Conservation (phyloP, 2,888 invertebrate species). For the Ditula angustiorana region DNA sequence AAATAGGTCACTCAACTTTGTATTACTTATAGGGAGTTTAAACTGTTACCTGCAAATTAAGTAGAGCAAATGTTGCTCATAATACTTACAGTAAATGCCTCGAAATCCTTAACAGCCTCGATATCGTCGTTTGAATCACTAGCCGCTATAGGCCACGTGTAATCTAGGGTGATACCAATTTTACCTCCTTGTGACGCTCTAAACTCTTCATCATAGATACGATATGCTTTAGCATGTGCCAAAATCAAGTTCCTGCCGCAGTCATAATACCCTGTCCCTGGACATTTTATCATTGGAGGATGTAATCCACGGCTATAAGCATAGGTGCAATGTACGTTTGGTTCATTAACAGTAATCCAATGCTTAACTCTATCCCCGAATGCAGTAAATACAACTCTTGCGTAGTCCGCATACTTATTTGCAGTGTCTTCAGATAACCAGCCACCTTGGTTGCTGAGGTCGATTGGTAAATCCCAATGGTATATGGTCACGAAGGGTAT, state of each 20-base stretch:
- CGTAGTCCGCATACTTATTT: slow-evolving; percentile 65
- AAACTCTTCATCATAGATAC: slow-evolving; percentile 83
- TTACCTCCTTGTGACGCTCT: slow-evolving; percentile 71
- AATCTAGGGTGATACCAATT: slow-evolving; percentile 45
- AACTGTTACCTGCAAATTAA: neutral
- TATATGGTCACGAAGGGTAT: slow-evolving; percentile 75
- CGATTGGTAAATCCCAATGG: slow-evolving; percentile 84
- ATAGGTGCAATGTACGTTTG: slow-evolving; percentile 62
- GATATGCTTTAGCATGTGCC: slow-evolving; percentile 86
- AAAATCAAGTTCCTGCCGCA: slow-evolving; percentile 87
- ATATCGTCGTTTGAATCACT: slow-evolving; percentile 42
- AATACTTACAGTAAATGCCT: slow-evolving; percentile 46
- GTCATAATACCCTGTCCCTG: slow-evolving; percentile 81
- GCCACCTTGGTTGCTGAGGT: slow-evolving; percentile 49
- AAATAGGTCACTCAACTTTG: too few species aligned
- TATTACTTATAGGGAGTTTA: too few species aligned
- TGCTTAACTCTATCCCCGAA: slow-evolving; percentile 84
- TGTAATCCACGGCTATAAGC: slow-evolving; percentile 58
- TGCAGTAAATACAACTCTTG: slow-evolving; percentile 68
- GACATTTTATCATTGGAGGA: slow-evolving; percentile 55
- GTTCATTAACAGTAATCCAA: slow-evolving; percentile 90
- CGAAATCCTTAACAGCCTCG: slow-evolving; percentile 39
- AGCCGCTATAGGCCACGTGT: slow-evolving; percentile 45
- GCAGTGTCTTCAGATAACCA: slow-evolving; percentile 59
- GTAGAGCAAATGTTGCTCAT: neutral